Evolutionary conservation across 2,113 vertebrate genomes (phyloP).

Genomic region (Mohoua ochrocephala): DNA sequence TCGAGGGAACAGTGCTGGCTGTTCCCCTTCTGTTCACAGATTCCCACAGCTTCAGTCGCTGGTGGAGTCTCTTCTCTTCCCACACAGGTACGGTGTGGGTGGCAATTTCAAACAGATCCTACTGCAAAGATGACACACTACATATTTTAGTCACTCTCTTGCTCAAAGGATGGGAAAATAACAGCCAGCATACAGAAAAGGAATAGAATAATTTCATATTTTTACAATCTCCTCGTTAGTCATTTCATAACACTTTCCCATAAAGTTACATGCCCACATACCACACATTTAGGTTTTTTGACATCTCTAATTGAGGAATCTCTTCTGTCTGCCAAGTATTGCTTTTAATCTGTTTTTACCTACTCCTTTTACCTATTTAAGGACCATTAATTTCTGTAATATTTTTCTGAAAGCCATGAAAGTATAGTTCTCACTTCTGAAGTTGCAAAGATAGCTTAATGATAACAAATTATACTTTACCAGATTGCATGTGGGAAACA

Average conservation of each 20-base stretch:
- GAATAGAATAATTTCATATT: background rate
- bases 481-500: conserved; percentile 32
- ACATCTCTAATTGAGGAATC: background rate
- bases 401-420: conserved; percentile 18
- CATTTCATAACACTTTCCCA: background rate
- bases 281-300: background rate
- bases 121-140: background rate
- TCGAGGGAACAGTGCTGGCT: background rate
- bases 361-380: background rate
- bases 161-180: background rate
- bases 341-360: background rate
- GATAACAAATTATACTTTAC: conserved; percentile 30
- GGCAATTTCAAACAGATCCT: background rate
- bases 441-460: conserved; percentile 8
- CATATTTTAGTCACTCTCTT: background rate
- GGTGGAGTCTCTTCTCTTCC: background rate
- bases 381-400: conserved; percentile 11
- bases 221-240: background rate
- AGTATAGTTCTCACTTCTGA: conserved; percentile 1
- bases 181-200: background rate
- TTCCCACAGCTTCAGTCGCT: background rate
- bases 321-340: background rate
- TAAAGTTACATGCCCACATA: background rate
- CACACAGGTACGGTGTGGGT: accelerated
- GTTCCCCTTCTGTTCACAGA: background rate